Evolutionary conservation across 2,797 vertebrate species (phyloP).

Genomic region (Anguilla pacifica): DNA sequence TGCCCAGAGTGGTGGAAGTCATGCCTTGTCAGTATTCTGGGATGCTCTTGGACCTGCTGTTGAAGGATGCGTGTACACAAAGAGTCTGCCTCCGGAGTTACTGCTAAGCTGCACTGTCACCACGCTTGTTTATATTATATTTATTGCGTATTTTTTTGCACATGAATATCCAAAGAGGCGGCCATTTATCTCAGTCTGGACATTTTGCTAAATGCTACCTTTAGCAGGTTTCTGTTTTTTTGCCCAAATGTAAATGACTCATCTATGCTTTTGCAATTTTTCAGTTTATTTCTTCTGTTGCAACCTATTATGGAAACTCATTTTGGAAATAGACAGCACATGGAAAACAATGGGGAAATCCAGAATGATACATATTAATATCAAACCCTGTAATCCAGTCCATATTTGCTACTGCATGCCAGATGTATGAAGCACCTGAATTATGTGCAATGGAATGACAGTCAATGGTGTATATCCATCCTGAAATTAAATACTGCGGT

Average conservation of each 20-base stretch:
- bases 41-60: not conserved
- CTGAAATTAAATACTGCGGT: not conserved
- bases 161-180: not conserved
- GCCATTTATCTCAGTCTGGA: not conserved
- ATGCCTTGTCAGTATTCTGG: not conserved
- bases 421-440: not conserved
- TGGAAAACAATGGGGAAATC: not conserved
- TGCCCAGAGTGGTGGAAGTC: slow-evolving; percentile 34
- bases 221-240: not conserved
- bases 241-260: no score
- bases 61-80: not conserved
- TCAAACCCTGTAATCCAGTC: not conserved
- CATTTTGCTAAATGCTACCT: not conserved
- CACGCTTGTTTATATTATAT: not conserved
- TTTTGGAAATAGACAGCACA: not conserved
- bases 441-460: not conserved
- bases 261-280: not conserved
- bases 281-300: not conserved
- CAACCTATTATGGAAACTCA: not conserved
- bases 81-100: not conserved
- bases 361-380: not conserved
- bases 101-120: not conserved
- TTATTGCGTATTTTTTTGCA: not conserved
- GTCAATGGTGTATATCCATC: not conserved
- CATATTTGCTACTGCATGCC: not conserved